Conservation (phyloP, 2,113 vertebrate genomes). For the Psittacula cyanocephala region DNA sequence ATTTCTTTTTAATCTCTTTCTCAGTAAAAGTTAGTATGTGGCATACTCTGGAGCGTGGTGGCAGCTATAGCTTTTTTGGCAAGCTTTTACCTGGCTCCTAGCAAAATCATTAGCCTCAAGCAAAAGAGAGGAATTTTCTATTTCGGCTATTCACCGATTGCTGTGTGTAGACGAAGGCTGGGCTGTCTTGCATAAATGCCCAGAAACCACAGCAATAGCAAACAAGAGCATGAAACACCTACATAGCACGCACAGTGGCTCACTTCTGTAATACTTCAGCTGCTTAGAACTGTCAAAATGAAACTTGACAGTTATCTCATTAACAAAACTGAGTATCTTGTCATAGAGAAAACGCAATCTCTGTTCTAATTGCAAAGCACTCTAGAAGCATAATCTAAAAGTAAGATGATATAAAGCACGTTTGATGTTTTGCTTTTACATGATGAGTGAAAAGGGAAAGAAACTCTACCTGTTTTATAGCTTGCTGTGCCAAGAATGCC, state of each 20-base stretch:
- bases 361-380: neutral
- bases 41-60: neutral
- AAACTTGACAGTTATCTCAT: neutral
- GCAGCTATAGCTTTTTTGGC: neutral
- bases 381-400: neutral
- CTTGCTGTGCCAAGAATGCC: slow-evolving; percentile 80
- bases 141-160: neutral
- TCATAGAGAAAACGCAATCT: neutral
- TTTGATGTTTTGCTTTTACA: neutral
- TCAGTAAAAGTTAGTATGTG: neutral
- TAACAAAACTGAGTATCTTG: neutral
- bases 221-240: neutral
- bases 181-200: accelerated
- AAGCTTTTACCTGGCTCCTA: neutral
- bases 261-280: neutral
- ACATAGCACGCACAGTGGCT: neutral
- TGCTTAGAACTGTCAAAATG: neutral
- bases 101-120: neutral
- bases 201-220: neutral
- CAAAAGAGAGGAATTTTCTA: neutral
- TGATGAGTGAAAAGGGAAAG: neutral
- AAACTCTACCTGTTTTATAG: slow-evolving; percentile 79
- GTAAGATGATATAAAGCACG: neutral
- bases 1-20: neutral
- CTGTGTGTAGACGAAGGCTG: neutral